A percentile compares a stretch with the other conserved stretches of the same genome.
Conservation (phyloP, 1,140 invertebrate species). For the Brachionus paranguensis region DNA sequence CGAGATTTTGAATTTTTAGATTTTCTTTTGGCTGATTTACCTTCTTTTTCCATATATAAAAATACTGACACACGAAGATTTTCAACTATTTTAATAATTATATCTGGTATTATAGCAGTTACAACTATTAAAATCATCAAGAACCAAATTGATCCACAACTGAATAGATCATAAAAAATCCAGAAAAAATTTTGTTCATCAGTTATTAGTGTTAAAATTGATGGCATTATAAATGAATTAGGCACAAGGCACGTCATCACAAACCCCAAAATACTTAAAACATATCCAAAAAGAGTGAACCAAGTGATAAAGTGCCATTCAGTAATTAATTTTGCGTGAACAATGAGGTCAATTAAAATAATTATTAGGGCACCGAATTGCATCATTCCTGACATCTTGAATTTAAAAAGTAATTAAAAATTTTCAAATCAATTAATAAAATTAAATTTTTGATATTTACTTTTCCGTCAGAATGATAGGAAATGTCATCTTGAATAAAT, state of each 20-base stretch:
- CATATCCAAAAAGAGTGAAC: neutral
- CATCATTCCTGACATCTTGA: neutral
- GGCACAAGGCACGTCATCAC: neutral
- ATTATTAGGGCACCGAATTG: neutral
- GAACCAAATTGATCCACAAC: constrained; percentile 20
- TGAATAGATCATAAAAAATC: constrained; percentile 15
- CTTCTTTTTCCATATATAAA: neutral
- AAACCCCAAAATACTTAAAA: neutral
- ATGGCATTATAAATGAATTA: constrained; percentile 34
- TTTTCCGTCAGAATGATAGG: neutral
- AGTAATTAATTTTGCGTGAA: neutral
- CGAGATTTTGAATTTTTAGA: neutral
- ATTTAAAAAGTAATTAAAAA: neutral
- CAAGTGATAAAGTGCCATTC: constrained; percentile 14
- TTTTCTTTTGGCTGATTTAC: neutral
- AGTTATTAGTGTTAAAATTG: neutral
- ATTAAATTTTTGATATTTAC: neutral
- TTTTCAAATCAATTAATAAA: neutral
- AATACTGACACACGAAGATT: neutral
- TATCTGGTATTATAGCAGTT: neutral
- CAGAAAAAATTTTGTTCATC: constrained; percentile 34
- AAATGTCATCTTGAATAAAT: neutral
- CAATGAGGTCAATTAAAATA: neutral
- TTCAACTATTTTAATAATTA: neutral
- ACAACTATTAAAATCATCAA: constrained; percentile 12